Conservation (phyloP, 2,888 invertebrate species). For the Drosophila nigritarsus region DNA sequence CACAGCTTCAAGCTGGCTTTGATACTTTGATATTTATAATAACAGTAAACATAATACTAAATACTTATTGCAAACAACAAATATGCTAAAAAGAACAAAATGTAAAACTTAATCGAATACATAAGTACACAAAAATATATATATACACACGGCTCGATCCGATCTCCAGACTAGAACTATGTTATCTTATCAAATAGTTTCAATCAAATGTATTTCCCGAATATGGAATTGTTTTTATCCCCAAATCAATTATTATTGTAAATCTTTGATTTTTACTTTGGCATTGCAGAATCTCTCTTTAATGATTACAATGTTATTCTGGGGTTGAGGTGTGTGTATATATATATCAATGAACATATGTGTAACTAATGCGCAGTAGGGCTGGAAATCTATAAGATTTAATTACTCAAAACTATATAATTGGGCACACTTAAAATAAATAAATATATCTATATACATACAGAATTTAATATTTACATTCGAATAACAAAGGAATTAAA, state of each 20-base stretch:
- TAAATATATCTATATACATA: constrained; percentile 42
- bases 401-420: constrained; percentile 70
- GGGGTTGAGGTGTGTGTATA: constrained; percentile 7
- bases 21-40: constrained; percentile 52
- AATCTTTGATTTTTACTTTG: constrained; percentile 1
- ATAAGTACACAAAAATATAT: constrained; percentile 15
- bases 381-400: constrained; percentile 72
- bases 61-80: constrained; percentile 45
- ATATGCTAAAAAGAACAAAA: constrained; percentile 40
- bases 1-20: constrained; percentile 65
- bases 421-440: constrained; percentile 68
- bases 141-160: constrained; percentile 17
- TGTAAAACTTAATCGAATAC: constrained; percentile 29
- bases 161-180: constrained; percentile 13
- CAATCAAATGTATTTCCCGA: constrained; percentile 7
- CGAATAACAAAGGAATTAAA: constrained; percentile 29
- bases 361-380: constrained; percentile 26
- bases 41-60: constrained; percentile 41
- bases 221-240: background rate
- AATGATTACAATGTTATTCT: constrained; percentile 3
- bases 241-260: background rate
- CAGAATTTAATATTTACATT: constrained; percentile 62
- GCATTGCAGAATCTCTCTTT: background rate
- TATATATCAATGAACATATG: constrained; percentile 20
- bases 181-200: background rate